A percentile compares a stretch with the other conserved stretches of the same genome.
Conservation (phyloP, 2,113 vertebrate genomes). For the Heterocephalus glaber region DNA sequence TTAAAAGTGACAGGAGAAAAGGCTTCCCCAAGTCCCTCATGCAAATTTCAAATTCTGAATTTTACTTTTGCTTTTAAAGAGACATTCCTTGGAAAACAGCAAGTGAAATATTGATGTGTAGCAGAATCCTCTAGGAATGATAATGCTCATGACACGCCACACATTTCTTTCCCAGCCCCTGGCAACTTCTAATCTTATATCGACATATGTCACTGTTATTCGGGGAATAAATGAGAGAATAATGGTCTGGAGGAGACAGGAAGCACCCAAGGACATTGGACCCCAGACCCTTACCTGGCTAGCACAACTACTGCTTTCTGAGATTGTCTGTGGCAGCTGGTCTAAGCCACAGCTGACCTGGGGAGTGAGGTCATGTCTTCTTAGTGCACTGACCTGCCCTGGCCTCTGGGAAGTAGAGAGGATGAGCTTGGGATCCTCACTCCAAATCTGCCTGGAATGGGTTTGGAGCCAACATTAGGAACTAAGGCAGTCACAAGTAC, state of each 20-base stretch:
- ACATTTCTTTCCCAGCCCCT: neutral
- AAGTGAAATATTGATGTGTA: too few species aligned
- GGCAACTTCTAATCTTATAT: neutral
- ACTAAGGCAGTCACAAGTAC: neutral
- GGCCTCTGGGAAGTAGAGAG: neutral
- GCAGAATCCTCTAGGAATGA: neutral
- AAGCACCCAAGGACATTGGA: fast-evolving
- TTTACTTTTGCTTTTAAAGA: neutral
- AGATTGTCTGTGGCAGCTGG: neutral
- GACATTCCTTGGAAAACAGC: neutral
- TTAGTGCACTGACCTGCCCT: fast-evolving
- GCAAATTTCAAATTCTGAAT: neutral
- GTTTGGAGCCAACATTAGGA: neutral
- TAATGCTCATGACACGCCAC: fast-evolving
- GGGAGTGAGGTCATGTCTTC: fast-evolving
- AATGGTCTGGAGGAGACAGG: neutral
- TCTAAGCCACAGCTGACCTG: fast-evolving
- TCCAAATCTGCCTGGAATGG: neutral
- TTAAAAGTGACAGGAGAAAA: neutral
- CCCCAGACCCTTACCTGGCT: fast-evolving
- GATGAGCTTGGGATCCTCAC: fast-evolving
- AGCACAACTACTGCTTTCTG: too few species aligned
- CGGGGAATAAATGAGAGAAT: fast-evolving
- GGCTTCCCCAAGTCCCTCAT: neutral
- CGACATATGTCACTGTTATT: neutral